These are phyloP conservation scores for Alces alces DNA, from an alignment of 2,113 vertebrate species.

Conservation along the genomic window DNA sequence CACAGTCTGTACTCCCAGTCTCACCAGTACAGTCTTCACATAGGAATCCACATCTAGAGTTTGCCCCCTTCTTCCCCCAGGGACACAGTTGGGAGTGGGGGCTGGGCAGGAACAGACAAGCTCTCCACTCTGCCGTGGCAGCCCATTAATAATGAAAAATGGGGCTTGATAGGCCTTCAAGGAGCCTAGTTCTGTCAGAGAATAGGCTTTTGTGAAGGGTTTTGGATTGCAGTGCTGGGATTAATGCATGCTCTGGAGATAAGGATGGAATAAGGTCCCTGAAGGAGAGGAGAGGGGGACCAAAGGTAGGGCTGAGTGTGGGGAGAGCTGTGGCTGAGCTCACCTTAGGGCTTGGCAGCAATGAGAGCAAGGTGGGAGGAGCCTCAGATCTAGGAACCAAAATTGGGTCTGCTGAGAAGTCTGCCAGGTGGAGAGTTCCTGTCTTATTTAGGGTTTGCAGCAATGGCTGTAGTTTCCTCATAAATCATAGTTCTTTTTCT, in stretches of 20 bases:
- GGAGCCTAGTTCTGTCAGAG: conserved; percentile 24
- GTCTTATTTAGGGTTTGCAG: conserved; percentile 9
- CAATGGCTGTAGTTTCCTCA: not conserved
- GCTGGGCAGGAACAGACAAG: not conserved
- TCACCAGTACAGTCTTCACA: conserved; percentile 49
- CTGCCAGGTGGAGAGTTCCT: conserved; percentile 8
- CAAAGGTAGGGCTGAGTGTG: not conserved
- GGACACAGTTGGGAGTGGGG: not conserved
- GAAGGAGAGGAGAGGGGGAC: not conserved
- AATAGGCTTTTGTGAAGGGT: not conserved
- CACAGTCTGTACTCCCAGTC: conserved; percentile 70
- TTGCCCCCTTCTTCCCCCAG: not conserved
- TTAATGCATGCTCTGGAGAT: not conserved
- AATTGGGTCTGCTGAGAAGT: conserved; percentile 24
- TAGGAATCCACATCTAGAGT: conserved; percentile 44
- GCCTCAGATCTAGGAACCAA: conserved; percentile 11
- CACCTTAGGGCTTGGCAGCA: not conserved
- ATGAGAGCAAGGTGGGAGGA: not conserved
- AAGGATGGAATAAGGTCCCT: not conserved
- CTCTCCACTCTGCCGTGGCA: not conserved
- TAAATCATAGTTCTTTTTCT: conserved; percentile 32
- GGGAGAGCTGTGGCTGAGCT: not conserved
- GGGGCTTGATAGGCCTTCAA: not conserved
- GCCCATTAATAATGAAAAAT: conserved; percentile 40
- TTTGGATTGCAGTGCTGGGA: not conserved